Evolutionary conservation across 1,140 invertebrate genomes (phyloP).

Genomic region (Pogonomyrmex californicus): DNA sequence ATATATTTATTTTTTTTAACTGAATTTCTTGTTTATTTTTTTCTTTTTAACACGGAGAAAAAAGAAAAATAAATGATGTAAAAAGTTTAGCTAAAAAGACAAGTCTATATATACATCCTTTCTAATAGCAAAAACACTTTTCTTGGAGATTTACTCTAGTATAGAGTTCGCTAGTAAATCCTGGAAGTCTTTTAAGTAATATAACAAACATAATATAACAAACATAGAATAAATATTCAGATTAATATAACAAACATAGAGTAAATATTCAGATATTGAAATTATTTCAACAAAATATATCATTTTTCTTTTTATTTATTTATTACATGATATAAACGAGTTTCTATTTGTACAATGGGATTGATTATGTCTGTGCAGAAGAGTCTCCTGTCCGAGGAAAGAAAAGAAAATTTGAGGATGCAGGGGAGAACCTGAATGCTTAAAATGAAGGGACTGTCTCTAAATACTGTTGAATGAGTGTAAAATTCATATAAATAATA

Average conservation of each 20-base stretch:
- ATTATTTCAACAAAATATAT: not conserved
- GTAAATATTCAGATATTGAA: not conserved
- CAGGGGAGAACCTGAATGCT: slow-evolving; percentile 84
- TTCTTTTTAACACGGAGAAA: no score
- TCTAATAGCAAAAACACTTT: no score
- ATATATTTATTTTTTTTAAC: no score
- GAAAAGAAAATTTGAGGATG: slow-evolving; percentile 91
- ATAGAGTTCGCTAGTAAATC: no score
- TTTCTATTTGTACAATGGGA: slow-evolving; percentile 24
- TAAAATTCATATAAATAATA: slow-evolving; percentile 86
- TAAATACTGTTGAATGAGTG: slow-evolving; percentile 83
- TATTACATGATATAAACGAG: not conserved
- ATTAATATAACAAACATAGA: no score
- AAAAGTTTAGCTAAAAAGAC: no score
- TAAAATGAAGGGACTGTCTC: slow-evolving; percentile 73
- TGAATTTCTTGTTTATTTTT: no score
- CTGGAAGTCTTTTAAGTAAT: no score
- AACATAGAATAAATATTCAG: not conserved
- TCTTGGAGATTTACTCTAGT: no score
- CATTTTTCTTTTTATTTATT: not conserved
- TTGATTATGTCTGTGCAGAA: slow-evolving; percentile 78
- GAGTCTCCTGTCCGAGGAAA: slow-evolving; percentile 89
- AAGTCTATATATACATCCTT: no score
- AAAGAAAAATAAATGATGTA: no score
- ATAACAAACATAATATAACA: no score